Conservation (phyloP, 2,797 vertebrate species). For the Brachymystax lenok region DNA sequence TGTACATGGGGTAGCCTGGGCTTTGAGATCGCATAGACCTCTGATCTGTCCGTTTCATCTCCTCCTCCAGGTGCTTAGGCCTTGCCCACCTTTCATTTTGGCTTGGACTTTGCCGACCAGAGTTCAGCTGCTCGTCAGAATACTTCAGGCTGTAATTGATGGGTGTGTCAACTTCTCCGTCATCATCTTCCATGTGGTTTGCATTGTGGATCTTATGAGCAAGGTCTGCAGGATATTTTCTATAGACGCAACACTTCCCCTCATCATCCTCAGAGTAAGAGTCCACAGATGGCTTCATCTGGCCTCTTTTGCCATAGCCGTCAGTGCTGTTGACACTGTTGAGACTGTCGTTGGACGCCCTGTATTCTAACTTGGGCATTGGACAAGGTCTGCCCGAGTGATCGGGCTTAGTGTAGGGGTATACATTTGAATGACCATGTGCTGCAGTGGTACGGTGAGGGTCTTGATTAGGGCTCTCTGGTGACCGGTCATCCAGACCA, state of each 20-base stretch:
- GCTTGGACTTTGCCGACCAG: conserved; percentile 93
- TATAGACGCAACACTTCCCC: conserved; percentile 92
- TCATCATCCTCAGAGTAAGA: conserved; percentile 89
- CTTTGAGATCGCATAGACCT: conserved; percentile 79
- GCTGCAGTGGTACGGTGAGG: conserved; percentile 71
- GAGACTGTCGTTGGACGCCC: conserved; percentile 95
- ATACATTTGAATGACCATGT: conserved; percentile 78
- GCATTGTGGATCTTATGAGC: conserved; percentile 98
- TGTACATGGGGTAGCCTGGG: conserved; percentile 75
- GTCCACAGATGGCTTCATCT: conserved; percentile 92
- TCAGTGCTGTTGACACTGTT: conserved; percentile 96
- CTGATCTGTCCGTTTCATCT: conserved; percentile 83
- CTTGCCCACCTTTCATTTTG: conserved; percentile 88
- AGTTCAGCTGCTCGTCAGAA: conserved; percentile 97
- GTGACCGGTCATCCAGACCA: conserved; percentile 79
- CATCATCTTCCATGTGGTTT: conserved; percentile 98
- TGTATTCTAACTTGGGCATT: conserved; percentile 83
- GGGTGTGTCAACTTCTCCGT: conserved; percentile 93
- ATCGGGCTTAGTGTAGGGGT: conserved; percentile 79
- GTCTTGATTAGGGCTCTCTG: conserved; percentile 72
- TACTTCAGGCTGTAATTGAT: conserved; percentile 99
- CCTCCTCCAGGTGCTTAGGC: conserved; percentile 81
- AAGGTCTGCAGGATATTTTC: conserved; percentile 94
- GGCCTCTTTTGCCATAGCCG: conserved; percentile 95
- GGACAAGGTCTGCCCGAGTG: conserved; percentile 78